Base-by-base conservation (phyloP, 2,888 invertebrate genomes). In the Iphiclides podalirius region DNA sequence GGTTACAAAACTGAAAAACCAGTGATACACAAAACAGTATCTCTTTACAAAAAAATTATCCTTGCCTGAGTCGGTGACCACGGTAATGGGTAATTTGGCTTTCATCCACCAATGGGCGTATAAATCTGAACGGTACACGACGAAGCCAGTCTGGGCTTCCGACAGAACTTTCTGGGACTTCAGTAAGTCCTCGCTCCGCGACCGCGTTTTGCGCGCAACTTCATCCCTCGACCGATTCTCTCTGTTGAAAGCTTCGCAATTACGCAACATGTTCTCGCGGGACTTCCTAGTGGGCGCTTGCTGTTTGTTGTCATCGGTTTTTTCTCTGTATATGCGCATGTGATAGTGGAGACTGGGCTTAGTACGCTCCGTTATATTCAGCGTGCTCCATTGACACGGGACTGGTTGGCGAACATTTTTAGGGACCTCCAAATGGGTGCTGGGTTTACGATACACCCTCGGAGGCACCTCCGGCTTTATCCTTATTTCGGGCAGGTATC, bases 101-200 rank as follows among this genome's bases (percentile, higher is more conserved):
- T 96, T 96, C 89, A 96, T 93, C 95, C 96, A 96, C 96, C 96
- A 96, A 88, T 96, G 96, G 57, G 95, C 96, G 80, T 96, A 96
- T 80, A 96, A 90, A 69, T 95, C 95, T 39, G 95, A 95, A 52
- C 93, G 94, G 81, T 93, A 96, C 70, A 93, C 89, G 78, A 90
- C 79, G 61, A 86, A 87, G 54, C 87, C 87, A 58, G 79, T 74
- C 58, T 82, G 78, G 45, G 75, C 70, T 63, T 79, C 84, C 43
- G 75, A 67, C 57, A 82, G 64, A 60, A 78, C 75, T 69, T 83
- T 82, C 75, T 81, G 83, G 71, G 75, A 58, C 67, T 89, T 90
- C 1, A 84, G 77, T 55, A 85, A 66, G 58, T 89, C 89, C 64
- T 85, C 88, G 61, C 89, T 89, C 43, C 85, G 80, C 59, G 88